Evolutionary conservation across 2,888 invertebrate species (phyloP).

Genomic region (Cheilosia vernalis): DNA sequence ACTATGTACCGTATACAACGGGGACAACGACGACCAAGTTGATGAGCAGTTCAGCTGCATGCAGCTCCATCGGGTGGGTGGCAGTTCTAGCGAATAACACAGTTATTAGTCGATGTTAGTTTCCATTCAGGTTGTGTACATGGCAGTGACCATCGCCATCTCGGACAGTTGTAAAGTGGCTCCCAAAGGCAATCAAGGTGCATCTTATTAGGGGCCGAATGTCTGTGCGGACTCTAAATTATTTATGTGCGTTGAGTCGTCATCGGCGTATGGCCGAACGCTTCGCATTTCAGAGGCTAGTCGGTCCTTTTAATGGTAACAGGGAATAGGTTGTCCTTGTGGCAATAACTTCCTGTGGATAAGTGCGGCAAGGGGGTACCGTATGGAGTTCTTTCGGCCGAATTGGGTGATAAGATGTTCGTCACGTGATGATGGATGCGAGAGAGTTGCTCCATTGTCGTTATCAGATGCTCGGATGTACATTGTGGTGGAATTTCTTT

Average conservation of each 20-base stretch:
- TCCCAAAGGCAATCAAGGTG: conserved; percentile 76
- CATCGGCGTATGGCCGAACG: neutral
- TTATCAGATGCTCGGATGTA: neutral
- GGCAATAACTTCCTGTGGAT: conserved; percentile 63
- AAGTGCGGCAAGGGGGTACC: conserved; percentile 48
- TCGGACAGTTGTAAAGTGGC: conserved; percentile 51
- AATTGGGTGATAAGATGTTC: conserved; percentile 64
- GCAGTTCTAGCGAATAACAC: conserved; percentile 58
- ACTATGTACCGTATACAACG: conserved; percentile 5
- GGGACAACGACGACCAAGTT: conserved; percentile 26
- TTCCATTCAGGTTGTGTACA: conserved; percentile 67
- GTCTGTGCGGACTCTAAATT: conserved; percentile 56
- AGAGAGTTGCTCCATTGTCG: neutral
- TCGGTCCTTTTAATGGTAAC: conserved; percentile 44
- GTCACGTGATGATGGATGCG: conserved; percentile 61
- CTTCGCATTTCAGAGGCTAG: conserved; percentile 30
- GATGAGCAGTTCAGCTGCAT: conserved; percentile 48
- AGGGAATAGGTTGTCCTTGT: conserved; percentile 68
- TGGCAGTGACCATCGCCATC: conserved; percentile 70
- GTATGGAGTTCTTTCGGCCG: conserved; percentile 29
- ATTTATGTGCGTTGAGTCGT: conserved; percentile 61
- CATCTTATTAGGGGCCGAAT: conserved; percentile 70
- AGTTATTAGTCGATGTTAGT: conserved; percentile 75
- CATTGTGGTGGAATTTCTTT: conserved; percentile 2
- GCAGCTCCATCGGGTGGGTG: conserved; percentile 5